Evolutionary conservation across 2,797 vertebrate genomes (phyloP).

Genomic region (Clarias pachynema): DNA sequence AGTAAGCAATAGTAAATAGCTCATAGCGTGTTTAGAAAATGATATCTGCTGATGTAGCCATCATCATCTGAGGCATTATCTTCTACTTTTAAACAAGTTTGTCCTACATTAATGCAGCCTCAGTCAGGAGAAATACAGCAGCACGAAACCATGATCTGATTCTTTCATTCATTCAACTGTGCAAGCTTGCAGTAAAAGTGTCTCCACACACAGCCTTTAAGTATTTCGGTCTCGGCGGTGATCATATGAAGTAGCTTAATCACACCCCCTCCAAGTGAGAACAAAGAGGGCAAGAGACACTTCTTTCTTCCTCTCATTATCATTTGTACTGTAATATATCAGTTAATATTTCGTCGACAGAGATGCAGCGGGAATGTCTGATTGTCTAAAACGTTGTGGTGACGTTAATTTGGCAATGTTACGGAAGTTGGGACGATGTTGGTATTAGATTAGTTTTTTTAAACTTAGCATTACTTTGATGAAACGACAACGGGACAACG

Average conservation of each 20-base stretch:
- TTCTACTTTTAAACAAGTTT: neutral
- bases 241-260: neutral
- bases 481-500: too few relatives aligned
- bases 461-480: too few relatives aligned
- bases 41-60: neutral
- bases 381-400: too few relatives aligned
- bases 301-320: neutral
- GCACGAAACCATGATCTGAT: neutral
- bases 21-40: neutral
- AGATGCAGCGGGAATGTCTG: neutral
- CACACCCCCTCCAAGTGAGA: neutral
- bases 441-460: too few relatives aligned
- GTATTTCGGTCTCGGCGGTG: neutral
- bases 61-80: neutral
- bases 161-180: neutral
- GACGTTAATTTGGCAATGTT: too few relatives aligned
- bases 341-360: neutral
- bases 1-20: neutral
- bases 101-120: neutral
- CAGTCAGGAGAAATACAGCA: neutral
- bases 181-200: neutral
- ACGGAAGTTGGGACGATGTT: too few relatives aligned
- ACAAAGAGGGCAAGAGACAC: neutral
- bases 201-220: neutral
- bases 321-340: neutral